Conservation (phyloP, 2,888 invertebrate genomes). For the Drosophila greeni region DNA sequence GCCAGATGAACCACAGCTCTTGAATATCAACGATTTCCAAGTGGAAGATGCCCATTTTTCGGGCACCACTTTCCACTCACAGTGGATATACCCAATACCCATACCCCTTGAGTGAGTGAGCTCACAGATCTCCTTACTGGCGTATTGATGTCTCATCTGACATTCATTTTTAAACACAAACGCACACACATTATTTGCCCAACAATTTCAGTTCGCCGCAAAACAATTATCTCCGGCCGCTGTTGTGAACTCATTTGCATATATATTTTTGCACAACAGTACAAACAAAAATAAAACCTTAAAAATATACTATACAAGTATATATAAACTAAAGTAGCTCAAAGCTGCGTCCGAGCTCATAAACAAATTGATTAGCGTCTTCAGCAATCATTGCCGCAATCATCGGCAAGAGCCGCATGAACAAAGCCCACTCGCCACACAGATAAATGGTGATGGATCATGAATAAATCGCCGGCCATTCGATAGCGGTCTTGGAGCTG, state of each 20-base stretch:
- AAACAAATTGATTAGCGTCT: slow-evolving; percentile 72
- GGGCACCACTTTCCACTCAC: slow-evolving; percentile 21
- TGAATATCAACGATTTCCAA: slow-evolving; percentile 24
- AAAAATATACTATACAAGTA: slow-evolving; percentile 20
- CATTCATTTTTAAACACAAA: slow-evolving; percentile 32
- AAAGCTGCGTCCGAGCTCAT: slow-evolving; percentile 48
- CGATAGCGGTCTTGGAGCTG: slow-evolving; percentile 28
- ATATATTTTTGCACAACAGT: slow-evolving; percentile 50
- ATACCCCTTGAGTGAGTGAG: slow-evolving; percentile 22
- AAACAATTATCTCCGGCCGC: slow-evolving; percentile 46
- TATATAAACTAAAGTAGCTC: slow-evolving; percentile 50
- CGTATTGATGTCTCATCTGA: slow-evolving; percentile 45
- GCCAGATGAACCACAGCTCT: slow-evolving; percentile 17
- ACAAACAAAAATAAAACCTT: slow-evolving; percentile 34
- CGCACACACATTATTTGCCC: slow-evolving; percentile 22
- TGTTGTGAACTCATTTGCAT: slow-evolving; percentile 55
- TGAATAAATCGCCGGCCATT: slow-evolving; percentile 43
- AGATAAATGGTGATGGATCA: slow-evolving; percentile 31
- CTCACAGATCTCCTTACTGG: slow-evolving; percentile 20
- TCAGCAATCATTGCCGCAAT: slow-evolving; percentile 43
- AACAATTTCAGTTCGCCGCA: slow-evolving; percentile 46
- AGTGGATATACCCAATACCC: slow-evolving; percentile 14
- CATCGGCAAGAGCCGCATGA: slow-evolving; percentile 46
- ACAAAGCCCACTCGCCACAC: slow-evolving; percentile 40
- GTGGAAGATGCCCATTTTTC: slow-evolving; percentile 29